Evolutionary conservation across 1,140 invertebrate species (phyloP), one percentile per base, ranked within the genome.

Genomic region (Wasmannia auropunctata): DNA sequence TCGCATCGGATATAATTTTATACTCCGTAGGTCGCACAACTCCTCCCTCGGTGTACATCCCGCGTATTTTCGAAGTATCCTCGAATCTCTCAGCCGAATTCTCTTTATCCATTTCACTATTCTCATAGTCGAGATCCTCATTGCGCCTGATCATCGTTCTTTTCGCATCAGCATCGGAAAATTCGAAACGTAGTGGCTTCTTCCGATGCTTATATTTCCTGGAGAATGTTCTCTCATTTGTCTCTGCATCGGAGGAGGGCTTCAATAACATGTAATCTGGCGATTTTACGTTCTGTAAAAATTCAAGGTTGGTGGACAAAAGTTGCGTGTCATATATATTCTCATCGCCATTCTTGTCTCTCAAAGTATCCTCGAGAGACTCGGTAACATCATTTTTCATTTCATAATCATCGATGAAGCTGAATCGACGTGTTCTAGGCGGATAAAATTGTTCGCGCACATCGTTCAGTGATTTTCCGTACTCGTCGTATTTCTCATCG

Each of bases 1-100:
- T 37, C 0, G n/a, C 14, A 7, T 86, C 86, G 7, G 31, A 3
- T 31, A 34, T 37, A 31, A 76, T 5, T 56, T 86, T 67, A 11
- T 81, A 69, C 22, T 43, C 49, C 43, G 7, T n/a, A 46, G 93
- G 69, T 76, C 96, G 95, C 0, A 97, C 95, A 1, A 96, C 87
- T 19, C 97, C 97, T 19, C 96, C 97, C 93, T 97, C 97, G 0
- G 96, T 96, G 88, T 96, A 97, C 1, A 96, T 93, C 11, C 95
- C 94, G 58, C 90, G 87, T 31, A 89, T 85, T 22, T 56, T 69
- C 43, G 58, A 72, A 16, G 86, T 19, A 16, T 80, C 60, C 10
- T 40, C 28, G 0, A 37, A 11, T 76, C 1, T 40, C 14, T 85
- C 49, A 14, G 34, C 84, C 16, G 92, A 90, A 67, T 95, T 95